A percentile compares a stretch with the other conserved stretches of the same genome.
Evolutionary conservation across 2,888 invertebrate genomes (phyloP).

Genomic region (Eupithecia insigniata): DNA sequence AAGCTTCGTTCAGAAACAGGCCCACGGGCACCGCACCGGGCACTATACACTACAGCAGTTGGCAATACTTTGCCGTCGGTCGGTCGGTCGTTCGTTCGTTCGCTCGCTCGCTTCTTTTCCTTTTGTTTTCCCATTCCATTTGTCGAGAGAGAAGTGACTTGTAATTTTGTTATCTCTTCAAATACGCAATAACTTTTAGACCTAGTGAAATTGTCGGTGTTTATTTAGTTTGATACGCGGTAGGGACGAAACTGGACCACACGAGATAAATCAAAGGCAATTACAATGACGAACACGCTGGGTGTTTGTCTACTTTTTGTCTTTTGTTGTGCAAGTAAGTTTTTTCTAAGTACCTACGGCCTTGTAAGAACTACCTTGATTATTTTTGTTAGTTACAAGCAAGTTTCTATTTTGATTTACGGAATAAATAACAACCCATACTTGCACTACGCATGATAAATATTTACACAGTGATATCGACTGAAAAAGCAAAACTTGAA

Average conservation of each 20-base stretch:
- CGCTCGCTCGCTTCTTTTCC: too few species aligned
- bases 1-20: too few species aligned
- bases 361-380: conserved; percentile 32
- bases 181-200: conserved; percentile 66
- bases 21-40: too few species aligned
- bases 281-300: conserved; percentile 74
- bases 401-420: neutral
- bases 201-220: conserved; percentile 73
- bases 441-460: neutral
- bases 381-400: conserved; percentile 1
- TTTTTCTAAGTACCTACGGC: conserved; percentile 37
- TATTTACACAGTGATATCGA: neutral
- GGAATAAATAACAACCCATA: neutral
- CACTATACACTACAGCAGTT: too few species aligned
- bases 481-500: too few species aligned
- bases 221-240: conserved; percentile 61
- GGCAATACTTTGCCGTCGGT: neutral
- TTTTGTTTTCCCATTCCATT: neutral
- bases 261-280: conserved; percentile 50
- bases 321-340: conserved; percentile 76
- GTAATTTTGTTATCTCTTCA: conserved; percentile 68
- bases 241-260: conserved; percentile 57
- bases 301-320: conserved; percentile 73
- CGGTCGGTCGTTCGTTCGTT: neutral
- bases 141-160: conserved; percentile 48